phyloP scores from a whole-genome alignment of 2,888 invertebrate genomes.

The Sarcophaga rosellei region DNA sequence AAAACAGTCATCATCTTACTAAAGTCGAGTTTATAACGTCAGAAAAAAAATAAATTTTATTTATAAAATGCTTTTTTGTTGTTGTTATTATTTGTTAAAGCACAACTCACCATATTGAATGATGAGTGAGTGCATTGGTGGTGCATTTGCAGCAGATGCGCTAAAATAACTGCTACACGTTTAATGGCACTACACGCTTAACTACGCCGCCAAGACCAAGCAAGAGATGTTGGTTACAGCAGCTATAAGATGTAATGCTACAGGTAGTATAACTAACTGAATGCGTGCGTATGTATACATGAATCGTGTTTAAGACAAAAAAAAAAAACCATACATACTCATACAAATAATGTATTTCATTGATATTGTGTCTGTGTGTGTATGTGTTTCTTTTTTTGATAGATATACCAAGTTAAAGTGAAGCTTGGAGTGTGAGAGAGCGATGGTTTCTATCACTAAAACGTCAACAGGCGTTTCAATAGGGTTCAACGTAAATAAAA shows the following conservation, averaged over 20 bases:
- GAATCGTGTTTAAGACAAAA: neutral
- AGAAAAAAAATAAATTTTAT: neutral
- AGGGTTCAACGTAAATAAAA: conserved; percentile 50
- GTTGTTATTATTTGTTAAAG: conserved; percentile 18
- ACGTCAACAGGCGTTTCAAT: conserved; percentile 65
- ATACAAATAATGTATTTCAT: neutral
- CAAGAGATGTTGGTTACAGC: neutral
- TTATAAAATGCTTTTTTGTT: neutral
- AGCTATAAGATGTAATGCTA: neutral
- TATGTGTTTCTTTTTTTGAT: neutral
- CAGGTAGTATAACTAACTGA: neutral
- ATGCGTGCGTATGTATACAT: neutral
- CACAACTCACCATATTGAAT: conserved; percentile 46
- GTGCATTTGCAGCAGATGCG: conserved; percentile 59
- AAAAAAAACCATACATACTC: neutral
- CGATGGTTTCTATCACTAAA: conserved; percentile 58
- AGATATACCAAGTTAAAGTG: neutral
- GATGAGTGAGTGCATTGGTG: conserved; percentile 40
- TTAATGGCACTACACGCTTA: conserved; percentile 51
- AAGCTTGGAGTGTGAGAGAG: conserved; percentile 40
- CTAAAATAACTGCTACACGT: conserved; percentile 59
- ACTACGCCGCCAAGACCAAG: neutral
- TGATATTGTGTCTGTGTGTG: too few relatives aligned
- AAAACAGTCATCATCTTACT: neutral
- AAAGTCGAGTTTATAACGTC: neutral